phyloP scores from a whole-genome alignment of 2,797 vertebrate genomes.

The Mormyrus proboscirostris region DNA sequence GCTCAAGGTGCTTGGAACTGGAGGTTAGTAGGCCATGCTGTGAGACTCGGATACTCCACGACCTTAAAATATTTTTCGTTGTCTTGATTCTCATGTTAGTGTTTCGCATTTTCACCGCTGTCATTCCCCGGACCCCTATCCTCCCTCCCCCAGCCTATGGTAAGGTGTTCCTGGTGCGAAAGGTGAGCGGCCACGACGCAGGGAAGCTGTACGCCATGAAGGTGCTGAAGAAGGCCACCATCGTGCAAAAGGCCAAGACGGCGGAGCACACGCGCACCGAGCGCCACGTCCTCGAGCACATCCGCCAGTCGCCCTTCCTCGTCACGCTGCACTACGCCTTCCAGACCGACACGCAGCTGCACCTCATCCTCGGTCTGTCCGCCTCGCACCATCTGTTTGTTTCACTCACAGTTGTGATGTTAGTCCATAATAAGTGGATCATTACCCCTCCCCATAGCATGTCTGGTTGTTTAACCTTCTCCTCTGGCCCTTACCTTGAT shows the following conservation, averaged over 20 bases:
- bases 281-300: conserved; percentile 91
- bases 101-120: neutral
- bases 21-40: conserved; percentile 69
- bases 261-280: conserved; percentile 90
- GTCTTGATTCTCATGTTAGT: neutral
- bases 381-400: neutral
- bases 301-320: conserved; percentile 88
- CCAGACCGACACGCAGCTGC: conserved; percentile 95
- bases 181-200: conserved; percentile 88
- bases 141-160: conserved; percentile 73
- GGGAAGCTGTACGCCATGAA: conserved; percentile 97
- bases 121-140: neutral
- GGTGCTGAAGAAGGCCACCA: conserved; percentile 96
- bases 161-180: conserved; percentile 94
- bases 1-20: conserved; percentile 93
- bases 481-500: neutral
- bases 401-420: neutral
- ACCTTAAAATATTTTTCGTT: neutral
- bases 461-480: neutral
- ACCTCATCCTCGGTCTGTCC: conserved; percentile 87
- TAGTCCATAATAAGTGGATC: neutral
- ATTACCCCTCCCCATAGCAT: neutral
- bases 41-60: neutral
- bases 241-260: conserved; percentile 96
- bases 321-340: conserved; percentile 97